phyloP scores from a whole-genome alignment of 2,113 vertebrate species.

The Nesoenas mayeri region DNA sequence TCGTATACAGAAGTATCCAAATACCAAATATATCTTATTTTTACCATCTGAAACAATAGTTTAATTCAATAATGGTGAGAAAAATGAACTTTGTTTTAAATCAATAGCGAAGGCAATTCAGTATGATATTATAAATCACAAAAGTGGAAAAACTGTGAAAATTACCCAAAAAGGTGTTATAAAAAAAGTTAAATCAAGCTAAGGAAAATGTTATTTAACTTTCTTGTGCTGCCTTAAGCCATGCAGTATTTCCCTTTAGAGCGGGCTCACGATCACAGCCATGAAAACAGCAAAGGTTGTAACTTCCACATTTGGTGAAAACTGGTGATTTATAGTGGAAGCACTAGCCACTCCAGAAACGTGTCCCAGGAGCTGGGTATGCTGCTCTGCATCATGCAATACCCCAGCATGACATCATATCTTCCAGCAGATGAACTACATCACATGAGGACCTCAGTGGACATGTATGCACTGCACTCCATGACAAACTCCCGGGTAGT shows the following conservation, averaged over 20 bases:
- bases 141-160: not conserved
- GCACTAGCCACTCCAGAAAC: not conserved
- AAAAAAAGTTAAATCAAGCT: not conserved
- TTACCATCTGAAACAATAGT: not conserved
- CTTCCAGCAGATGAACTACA: not conserved
- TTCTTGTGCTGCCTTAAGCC: not conserved
- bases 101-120: not conserved
- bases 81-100: not conserved
- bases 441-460: not conserved
- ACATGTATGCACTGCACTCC: not conserved
- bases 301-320: not conserved
- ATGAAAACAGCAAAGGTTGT: not conserved
- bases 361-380: not conserved
- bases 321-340: not conserved
- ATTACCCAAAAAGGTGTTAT: not conserved
- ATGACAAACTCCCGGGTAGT: not conserved
- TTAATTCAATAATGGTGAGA: not conserved
- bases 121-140: not conserved
- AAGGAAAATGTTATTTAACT: not conserved
- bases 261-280: not conserved
- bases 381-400: not conserved
- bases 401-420: not conserved
- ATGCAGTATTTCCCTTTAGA: not conserved
- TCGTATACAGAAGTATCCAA: slow-evolving; percentile 9
- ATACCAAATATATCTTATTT: slow-evolving; percentile 1